Evolutionary conservation across 2,113 vertebrate species (phyloP).

Genomic region (Girardinichthys multiradiatus): DNA sequence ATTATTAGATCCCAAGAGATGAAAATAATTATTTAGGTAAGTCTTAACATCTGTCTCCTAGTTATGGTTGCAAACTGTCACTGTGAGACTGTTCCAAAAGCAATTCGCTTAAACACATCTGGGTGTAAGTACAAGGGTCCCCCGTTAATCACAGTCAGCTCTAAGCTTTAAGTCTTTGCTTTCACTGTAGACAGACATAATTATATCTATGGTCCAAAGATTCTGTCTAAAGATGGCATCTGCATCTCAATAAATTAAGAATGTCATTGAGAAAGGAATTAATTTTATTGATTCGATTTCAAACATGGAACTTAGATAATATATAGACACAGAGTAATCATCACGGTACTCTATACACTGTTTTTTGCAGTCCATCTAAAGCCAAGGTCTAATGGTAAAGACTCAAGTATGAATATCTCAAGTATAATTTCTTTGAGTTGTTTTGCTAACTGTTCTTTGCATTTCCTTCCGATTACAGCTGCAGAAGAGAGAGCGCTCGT

Average conservation of each 20-base stretch:
- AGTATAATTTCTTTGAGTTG: constrained; percentile 23
- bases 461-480: constrained; percentile 88
- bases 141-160: background rate
- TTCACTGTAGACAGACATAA: background rate
- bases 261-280: background rate
- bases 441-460: constrained; percentile 52
- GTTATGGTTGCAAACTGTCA: background rate
- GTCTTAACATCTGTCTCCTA: background rate
- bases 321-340: background rate
- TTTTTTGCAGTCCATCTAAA: too few relatives aligned
- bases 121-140: background rate
- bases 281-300: background rate
- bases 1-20: background rate
- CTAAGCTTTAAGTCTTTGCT: background rate
- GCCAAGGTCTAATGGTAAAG: constrained; percentile 5
- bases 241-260: background rate
- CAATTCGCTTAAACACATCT: background rate
- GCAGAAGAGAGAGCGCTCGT: constrained; percentile 99
- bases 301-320: background rate
- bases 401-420: background rate
- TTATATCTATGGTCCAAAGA: background rate
- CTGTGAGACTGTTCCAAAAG: background rate
- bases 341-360: background rate
- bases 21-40: background rate
- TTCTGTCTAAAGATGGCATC: background rate